Base-by-base conservation (phyloP, 2,113 vertebrate species). In the Spilogale gracilis region DNA sequence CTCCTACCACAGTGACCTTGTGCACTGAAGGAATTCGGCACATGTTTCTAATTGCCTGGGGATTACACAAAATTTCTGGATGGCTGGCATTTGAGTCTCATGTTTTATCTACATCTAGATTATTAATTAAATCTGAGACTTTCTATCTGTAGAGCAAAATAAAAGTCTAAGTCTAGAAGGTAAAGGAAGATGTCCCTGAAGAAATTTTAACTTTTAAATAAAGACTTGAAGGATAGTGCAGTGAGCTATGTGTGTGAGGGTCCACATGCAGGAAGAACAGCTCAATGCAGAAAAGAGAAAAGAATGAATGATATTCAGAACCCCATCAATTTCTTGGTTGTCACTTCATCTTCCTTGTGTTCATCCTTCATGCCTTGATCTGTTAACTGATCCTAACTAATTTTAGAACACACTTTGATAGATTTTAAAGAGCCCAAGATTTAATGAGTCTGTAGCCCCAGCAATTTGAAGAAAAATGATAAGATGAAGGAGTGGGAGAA, bases 351-450 rank as follows among this genome's bases (percentile, higher is more conserved):
- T 85, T 67, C 65, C 23, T 76, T 50, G 2, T 80, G 16, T 54
- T 81, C 23, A 82, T 52, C 76, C 91, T 97, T 89, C 60, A 45
- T 71, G 27, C 25, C 43, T 18, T 82, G 11, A 82, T 65, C 65
- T 93, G 32, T 76, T 65, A 95, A 82, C 32, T 20, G 7, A n/a
- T 58, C 43, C 18, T 76, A 61, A 67, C n/a, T 95, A 78, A 85
- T 86, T 95, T 78, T 94, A 69, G 45, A 95, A 73, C 6, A 90
- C 1, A 73, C 83, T 96, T 85, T 79, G 10, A 83, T n/a, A 52
- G 38, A 61, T 4, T 69, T 76, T 84, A 58, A 71, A 73, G 50
- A 87, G 54, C n/a, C 43, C 78, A 65, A 85, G 71, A 67, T n/a
- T 17, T 67, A 93, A 82, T 98, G 56, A 90, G 16, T 45, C 85